These are phyloP conservation scores for Loripinus fragilis DNA, from an alignment of 2,888 invertebrate species.

Conservation along the genomic window DNA sequence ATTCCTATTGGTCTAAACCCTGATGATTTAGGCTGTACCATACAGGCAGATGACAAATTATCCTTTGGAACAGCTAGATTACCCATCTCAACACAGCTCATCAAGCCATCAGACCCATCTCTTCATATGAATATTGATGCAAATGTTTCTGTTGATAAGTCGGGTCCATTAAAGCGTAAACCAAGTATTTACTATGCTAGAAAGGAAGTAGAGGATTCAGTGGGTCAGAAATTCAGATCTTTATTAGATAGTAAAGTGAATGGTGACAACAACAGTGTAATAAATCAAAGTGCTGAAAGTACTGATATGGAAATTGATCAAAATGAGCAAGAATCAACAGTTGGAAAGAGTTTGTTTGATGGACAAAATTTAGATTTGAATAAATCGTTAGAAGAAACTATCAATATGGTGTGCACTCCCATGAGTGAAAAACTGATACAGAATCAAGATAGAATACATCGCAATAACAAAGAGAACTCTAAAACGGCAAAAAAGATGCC, in stretches of 20 bases:
- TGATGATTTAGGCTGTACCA: slow-evolving; percentile 50
- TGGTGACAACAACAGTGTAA: neutral
- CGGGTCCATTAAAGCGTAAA: slow-evolving; percentile 53
- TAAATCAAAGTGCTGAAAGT: slow-evolving; percentile 28
- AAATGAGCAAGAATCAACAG: slow-evolving; percentile 4
- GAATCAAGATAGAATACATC: slow-evolving; percentile 19
- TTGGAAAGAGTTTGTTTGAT: slow-evolving; percentile 31
- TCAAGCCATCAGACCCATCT: slow-evolving; percentile 64
- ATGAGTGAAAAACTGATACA: slow-evolving; percentile 46
- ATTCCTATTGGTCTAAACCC: slow-evolving; percentile 77
- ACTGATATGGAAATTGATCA: slow-evolving; percentile 29
- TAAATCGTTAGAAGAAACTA: slow-evolving; percentile 63
- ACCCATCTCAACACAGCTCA: slow-evolving; percentile 73
- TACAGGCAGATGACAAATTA: slow-evolving; percentile 48
- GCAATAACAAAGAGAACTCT: slow-evolving; percentile 43
- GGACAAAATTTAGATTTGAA: slow-evolving; percentile 55
- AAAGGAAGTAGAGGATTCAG: slow-evolving; percentile 25
- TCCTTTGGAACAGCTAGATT: slow-evolving; percentile 62
- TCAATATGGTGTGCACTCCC: slow-evolving; percentile 68
- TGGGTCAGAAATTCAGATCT: neutral
- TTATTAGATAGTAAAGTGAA: neutral
- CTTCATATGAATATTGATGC: slow-evolving; percentile 24
- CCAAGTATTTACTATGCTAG: slow-evolving; percentile 69
- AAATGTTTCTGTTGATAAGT: neutral
- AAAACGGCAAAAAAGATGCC: slow-evolving; percentile 39